Evolutionary conservation across 2,797 vertebrate genomes (phyloP), one percentile per base, ranked within the genome.

Genomic region (Phalloptychus januarius): DNA sequence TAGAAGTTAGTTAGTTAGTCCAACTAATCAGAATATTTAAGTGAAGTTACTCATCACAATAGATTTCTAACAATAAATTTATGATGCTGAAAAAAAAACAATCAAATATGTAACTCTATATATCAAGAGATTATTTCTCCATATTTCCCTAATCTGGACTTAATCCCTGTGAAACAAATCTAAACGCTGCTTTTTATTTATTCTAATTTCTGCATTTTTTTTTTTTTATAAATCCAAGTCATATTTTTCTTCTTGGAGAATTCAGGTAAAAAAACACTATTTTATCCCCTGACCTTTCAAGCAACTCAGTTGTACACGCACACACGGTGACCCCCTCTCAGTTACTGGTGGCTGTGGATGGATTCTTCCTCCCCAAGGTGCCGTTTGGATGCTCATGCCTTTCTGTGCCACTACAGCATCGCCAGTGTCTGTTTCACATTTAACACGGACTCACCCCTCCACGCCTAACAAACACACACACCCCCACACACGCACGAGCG

Each of bases 391-490:
- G 91, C 90, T 94, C 91, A 93, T 79, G 86, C 87, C 89, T 85
- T 88, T 90, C 80, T 85, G 82, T 90, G 87, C 86, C 86, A 84
- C 87, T 89, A 87, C 90, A 85, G 87, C 86, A 84, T 85, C 83
- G 84, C 86, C 85, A 86, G 78, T 90, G 85, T 89, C 93, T 94
- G 92, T 88, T 94, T 93, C 87, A 86, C 86, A 90, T 92, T 92
- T 89, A 86, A 78, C 88, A 90, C 86, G 86, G 84, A 72, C 45
- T 46, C 44, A 54, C 25, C 36, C 38, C 58, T n/a, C 31, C 52
- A 1, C 1, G 18, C 31, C 1, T 20, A 0, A 48, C 48, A 63
- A 76, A 70, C 77, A 80, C 42, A 31, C 44, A 42, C 12, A 52
- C 69, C 72, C 11, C 75, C 72, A 67, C 76, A 79, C 45, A 36